These are phyloP conservation scores for Calephelis perditalis DNA, from an alignment of 2,888 invertebrate species.

Conservation along the genomic window DNA sequence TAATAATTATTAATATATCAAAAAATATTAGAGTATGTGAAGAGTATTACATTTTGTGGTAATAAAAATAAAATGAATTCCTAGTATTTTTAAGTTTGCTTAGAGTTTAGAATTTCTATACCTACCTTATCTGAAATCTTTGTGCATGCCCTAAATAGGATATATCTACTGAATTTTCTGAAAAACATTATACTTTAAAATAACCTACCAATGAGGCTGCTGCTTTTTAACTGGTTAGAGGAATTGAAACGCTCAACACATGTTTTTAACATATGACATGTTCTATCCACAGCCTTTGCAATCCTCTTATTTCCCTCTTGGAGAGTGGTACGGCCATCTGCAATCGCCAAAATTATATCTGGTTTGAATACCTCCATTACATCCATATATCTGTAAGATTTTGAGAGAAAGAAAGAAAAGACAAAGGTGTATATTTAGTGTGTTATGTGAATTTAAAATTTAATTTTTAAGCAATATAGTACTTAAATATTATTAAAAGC, in stretches of 20 bases:
- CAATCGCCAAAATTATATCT: constrained; percentile 88
- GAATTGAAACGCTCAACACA: constrained; percentile 82
- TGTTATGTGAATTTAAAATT: background rate
- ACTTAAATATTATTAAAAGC: no score
- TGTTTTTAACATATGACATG: constrained; percentile 80
- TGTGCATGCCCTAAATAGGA: no score
- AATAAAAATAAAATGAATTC: no score
- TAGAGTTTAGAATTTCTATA: no score
- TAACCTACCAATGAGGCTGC: constrained; percentile 64
- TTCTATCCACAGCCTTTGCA: constrained; percentile 84
- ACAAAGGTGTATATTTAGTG: background rate
- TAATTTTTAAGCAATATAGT: no score
- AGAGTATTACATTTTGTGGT: no score
- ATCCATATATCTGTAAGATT: constrained; percentile 82
- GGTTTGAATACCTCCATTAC: constrained; percentile 87
- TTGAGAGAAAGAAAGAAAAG: constrained; percentile 10
- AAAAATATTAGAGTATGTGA: no score
- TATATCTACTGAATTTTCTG: no score
- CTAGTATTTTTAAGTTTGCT: no score
- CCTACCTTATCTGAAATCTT: no score
- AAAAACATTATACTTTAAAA: background rate
- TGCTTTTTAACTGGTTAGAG: constrained; percentile 65
- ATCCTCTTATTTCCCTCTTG: constrained; percentile 84
- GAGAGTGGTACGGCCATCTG: constrained; percentile 85
- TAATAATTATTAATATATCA: no score